Evolutionary conservation across 2,888 invertebrate species (phyloP).

Genomic region (Cantharis flavilabris): DNA sequence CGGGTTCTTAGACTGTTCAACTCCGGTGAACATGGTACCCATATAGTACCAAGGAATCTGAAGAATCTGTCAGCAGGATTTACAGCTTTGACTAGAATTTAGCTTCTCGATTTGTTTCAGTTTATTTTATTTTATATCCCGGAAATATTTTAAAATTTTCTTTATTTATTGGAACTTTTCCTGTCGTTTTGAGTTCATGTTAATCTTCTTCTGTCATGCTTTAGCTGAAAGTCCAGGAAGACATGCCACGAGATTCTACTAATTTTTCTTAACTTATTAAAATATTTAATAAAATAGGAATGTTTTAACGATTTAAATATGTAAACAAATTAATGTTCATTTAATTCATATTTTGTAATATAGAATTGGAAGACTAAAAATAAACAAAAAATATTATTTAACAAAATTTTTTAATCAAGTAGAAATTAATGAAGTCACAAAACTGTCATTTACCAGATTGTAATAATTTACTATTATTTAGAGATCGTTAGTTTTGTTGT

Average conservation of each 20-base stretch:
- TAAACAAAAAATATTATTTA: too few relatives aligned
- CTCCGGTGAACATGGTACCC: conserved; percentile 44
- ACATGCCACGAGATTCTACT: background rate
- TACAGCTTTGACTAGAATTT: conserved; percentile 43
- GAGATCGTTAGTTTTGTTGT: conserved; percentile 25
- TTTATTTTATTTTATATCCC: background rate
- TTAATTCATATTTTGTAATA: too few relatives aligned
- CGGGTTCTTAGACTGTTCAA: conserved; percentile 42
- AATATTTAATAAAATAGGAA: too few relatives aligned
- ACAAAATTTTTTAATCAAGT: background rate
- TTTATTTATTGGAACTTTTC: background rate
- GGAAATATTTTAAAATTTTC: background rate
- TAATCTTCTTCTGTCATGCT: background rate
- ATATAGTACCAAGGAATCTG: conserved; percentile 49
- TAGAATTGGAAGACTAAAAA: too few relatives aligned
- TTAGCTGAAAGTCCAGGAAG: background rate
- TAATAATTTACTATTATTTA: conserved; percentile 20
- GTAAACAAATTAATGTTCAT: too few relatives aligned
- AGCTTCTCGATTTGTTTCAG: conserved; percentile 26
- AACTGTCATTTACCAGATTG: background rate
- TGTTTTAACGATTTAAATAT: too few relatives aligned
- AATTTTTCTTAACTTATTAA: too few relatives aligned
- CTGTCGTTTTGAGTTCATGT: background rate
- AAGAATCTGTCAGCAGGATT: conserved; percentile 53
- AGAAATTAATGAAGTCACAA: background rate